Evolutionary conservation across 2,888 invertebrate genomes (phyloP).

Genomic region (Tetragonula carbonaria): DNA sequence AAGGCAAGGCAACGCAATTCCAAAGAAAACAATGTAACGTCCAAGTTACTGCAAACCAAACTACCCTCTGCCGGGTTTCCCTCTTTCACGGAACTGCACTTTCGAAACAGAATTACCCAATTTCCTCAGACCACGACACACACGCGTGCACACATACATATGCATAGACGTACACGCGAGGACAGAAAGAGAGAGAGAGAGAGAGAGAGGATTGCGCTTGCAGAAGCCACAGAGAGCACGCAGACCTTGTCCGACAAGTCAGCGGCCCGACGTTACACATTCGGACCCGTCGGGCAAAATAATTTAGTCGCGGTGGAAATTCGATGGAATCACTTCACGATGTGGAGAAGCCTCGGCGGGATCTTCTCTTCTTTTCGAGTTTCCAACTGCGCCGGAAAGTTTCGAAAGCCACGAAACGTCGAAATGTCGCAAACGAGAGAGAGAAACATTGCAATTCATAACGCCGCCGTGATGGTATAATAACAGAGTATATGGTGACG

Average conservation of each 20-base stretch:
- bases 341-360: neutral
- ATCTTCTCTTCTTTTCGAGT: neutral
- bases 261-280: neutral
- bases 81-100: conserved; percentile 26
- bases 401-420: neutral
- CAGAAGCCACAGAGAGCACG: neutral
- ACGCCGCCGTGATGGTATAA: neutral
- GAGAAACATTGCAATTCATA: too few relatives aligned
- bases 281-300: conserved; percentile 2
- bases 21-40: conserved; percentile 31
- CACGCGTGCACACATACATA: too few relatives aligned
- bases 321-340: conserved; percentile 1
- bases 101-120: conserved; percentile 38
- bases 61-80: conserved; percentile 1
- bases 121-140: conserved; percentile 7
- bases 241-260: conserved; percentile 1
- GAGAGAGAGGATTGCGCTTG: neutral
- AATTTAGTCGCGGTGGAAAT: conserved; percentile 17
- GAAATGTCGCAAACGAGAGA: neutral
- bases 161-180: too few relatives aligned
- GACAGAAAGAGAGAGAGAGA: neutral
- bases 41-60: conserved; percentile 11
- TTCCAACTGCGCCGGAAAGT: conserved; percentile 11
- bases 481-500: neutral
- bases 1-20: neutral